Evolutionary conservation across 2,113 vertebrate species (phyloP), one percentile per base, ranked within the genome.

Genomic region (Motacilla alba): DNA sequence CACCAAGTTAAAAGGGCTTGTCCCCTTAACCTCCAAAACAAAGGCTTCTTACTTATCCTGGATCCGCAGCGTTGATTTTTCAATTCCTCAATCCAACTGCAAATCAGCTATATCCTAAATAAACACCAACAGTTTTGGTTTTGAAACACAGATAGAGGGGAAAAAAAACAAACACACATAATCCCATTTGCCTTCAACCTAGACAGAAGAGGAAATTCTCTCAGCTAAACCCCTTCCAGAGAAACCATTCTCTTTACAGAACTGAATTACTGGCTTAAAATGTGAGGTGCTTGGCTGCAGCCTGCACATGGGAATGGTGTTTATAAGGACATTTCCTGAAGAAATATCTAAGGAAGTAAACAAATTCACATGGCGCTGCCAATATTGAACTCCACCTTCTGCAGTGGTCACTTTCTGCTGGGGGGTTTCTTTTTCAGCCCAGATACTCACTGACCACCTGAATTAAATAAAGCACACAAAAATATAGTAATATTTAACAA

Each of bases 281-380:
- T 10, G 63, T 0, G 26, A 69, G 55, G 50, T 31, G 63, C 28
- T 85, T 37, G 47, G 64, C 83, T 87, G 68, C 89, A 87, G 92
- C 26, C 33, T 26, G 79, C 68, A 47, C 22, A 52, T 1, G 24
- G 28, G 67, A 90, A 33, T 64, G 35, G 22, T 41, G 67, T 95
- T 95, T 94, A 67, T 41, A 80, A 13, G 35, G 41, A 72, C 13
- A 33, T 78, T 93, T 97, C 88, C 94, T 89, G 68, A 13, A 94
- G 50, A 50, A 92, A 22, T 52, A 70, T 7, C 87, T 60, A 24
- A 75, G 77, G 89, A 94, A 96, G 86, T 64, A 83, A 93, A 90
- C 63, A 92, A 89, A 89, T 55, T 87, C 76, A 74, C 27, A 3
- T 28, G 52, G 83, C 9, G 6, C 64, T 24, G 9, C 73, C 64